A percentile compares a stretch with the other conserved stretches of the same genome.
Conservation (phyloP, 2,797 vertebrate species). For the Silurus lanzhouensis region DNA sequence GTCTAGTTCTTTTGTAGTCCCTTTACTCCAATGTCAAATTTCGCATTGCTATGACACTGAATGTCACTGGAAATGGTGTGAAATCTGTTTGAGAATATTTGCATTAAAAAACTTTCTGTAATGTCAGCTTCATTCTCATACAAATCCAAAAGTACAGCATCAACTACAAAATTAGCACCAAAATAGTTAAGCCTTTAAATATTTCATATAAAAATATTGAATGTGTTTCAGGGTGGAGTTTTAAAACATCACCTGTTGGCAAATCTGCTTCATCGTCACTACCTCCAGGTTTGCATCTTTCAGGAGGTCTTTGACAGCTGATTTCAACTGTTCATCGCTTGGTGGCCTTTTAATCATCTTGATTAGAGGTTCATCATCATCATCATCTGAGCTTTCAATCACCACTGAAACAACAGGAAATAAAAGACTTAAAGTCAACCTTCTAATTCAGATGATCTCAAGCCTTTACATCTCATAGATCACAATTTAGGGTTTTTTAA, state of each 20-base stretch:
- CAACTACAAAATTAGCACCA: neutral
- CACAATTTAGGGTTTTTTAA: neutral
- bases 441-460: neutral
- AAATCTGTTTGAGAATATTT: neutral
- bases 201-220: neutral
- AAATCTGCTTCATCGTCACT: slow-evolving; percentile 97
- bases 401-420: slow-evolving; percentile 26
- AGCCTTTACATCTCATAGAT: neutral
- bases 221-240: neutral
- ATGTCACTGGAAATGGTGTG: neutral
- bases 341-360: slow-evolving; percentile 89
- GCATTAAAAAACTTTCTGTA: neutral
- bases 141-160: neutral
- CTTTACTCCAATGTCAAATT: neutral
- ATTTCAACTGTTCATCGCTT: slow-evolving; percentile 86
- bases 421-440: neutral
- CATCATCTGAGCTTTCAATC: slow-evolving; percentile 89
- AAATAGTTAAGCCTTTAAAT: neutral
- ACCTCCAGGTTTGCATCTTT: slow-evolving; percentile 89
- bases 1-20: neutral
- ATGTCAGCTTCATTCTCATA: neutral
- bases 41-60: neutral
- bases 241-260: slow-evolving; percentile 80
- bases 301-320: slow-evolving; percentile 84
- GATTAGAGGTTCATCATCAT: slow-evolving; percentile 91